A percentile compares a stretch with the other conserved stretches of the same genome.
Conservation (phyloP, 2,888 invertebrate genomes). For the Leptopterna dolabrata region DNA sequence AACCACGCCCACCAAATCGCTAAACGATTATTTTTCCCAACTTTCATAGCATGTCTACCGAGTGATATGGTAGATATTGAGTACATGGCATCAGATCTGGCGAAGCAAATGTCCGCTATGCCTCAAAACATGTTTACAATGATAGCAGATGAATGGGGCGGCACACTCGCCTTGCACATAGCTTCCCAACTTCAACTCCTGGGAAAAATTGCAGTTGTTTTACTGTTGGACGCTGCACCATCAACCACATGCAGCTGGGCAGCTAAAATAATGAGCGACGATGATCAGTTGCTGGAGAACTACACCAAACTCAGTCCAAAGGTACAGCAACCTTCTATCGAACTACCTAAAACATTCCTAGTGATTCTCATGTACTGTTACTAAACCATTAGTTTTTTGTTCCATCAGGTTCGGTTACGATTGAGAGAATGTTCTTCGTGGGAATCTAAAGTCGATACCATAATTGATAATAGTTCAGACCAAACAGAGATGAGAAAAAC, state of each 20-base stretch:
- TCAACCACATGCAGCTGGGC: background rate
- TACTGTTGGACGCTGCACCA: slow-evolving; percentile 60
- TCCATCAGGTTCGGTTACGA: background rate
- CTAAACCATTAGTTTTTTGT: background rate
- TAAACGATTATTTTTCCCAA: slow-evolving; percentile 51
- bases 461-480: background rate
- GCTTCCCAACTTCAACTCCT: slow-evolving; percentile 60
- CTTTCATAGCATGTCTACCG: slow-evolving; percentile 55
- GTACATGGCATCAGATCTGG: slow-evolving; percentile 36
- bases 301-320: slow-evolving; percentile 38
- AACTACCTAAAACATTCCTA: too few relatives aligned
- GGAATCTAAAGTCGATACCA: background rate
- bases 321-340: background rate
- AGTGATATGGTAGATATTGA: slow-evolving; percentile 29
- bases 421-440: background rate
- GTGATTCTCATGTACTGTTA: background rate
- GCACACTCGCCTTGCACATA: slow-evolving; percentile 72
- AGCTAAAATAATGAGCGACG: slow-evolving; percentile 5
- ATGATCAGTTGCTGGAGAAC: background rate
- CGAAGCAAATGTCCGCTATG: background rate
- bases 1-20: slow-evolving; percentile 33
- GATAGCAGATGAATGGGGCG: slow-evolving; percentile 74
- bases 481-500: background rate
- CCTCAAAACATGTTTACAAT: slow-evolving; percentile 63
- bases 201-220: slow-evolving; percentile 59